phyloP scores from a whole-genome alignment of 2,797 vertebrate species.

The Rhynchonycteris naso region DNA sequence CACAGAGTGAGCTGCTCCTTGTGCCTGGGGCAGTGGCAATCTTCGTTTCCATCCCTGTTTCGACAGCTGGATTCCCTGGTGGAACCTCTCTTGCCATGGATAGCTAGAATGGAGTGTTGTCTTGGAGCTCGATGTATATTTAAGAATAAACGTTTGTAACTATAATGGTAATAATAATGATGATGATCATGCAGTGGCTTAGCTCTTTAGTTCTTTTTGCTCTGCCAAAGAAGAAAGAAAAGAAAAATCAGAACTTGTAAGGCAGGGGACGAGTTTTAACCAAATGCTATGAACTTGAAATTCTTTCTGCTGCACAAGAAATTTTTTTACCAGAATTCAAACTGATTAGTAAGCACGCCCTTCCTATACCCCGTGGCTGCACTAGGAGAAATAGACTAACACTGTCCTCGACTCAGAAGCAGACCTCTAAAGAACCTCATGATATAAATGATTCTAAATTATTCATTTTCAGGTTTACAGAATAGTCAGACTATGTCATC shows the following conservation, averaged over 20 bases:
- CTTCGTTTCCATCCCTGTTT: too few species aligned
- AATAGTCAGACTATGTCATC: slow-evolving; percentile 14
- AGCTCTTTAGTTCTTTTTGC: too few species aligned
- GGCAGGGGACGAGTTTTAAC: neutral
- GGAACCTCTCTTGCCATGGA: too few species aligned
- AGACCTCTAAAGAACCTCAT: neutral
- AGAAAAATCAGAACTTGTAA: neutral
- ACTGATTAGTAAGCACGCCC: neutral
- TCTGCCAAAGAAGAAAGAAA: too few species aligned
- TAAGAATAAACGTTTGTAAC: too few species aligned
- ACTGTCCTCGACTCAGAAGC: neutral
- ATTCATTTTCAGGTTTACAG: neutral
- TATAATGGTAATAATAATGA: too few species aligned
- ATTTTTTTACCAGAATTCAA: neutral
- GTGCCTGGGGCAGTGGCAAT: too few species aligned
- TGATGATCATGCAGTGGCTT: too few species aligned
- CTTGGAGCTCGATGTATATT: too few species aligned
- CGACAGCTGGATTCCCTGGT: too few species aligned
- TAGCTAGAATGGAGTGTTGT: too few species aligned
- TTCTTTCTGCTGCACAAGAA: neutral
- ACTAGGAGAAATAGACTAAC: neutral
- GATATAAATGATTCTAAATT: neutral
- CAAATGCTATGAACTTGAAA: neutral
- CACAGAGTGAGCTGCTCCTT: too few species aligned
- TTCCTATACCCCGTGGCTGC: neutral